phyloP scores from a whole-genome alignment of 2,888 invertebrate species.

The Tinea semifulvella region DNA sequence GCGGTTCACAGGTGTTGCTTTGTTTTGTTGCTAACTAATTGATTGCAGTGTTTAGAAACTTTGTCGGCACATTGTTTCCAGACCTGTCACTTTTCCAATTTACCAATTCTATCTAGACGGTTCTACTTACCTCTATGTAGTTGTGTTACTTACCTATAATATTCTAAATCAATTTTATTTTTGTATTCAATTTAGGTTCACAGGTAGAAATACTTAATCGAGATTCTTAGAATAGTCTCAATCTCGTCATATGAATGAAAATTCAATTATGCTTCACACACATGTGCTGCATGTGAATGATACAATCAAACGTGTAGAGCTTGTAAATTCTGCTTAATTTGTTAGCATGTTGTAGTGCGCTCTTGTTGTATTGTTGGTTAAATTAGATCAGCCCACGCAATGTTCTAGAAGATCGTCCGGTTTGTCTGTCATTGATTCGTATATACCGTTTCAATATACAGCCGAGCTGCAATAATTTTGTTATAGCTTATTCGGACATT shows the following conservation, averaged over 20 bases:
- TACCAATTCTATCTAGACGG: no score
- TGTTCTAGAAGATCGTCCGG: slow-evolving; percentile 33
- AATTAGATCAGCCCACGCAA: slow-evolving; percentile 58
- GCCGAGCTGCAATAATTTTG: no score
- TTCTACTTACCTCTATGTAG: no score
- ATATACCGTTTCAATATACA: no score
- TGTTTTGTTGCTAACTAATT: slow-evolving; percentile 13
- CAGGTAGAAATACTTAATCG: slow-evolving; percentile 2
- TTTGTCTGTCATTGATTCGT: no score
- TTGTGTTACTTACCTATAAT: no score
- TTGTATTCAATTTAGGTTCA: no score
- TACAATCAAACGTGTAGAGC: slow-evolving; percentile 9
- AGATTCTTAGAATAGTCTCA: neutral
- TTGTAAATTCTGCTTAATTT: slow-evolving; percentile 11
- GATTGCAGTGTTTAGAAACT: slow-evolving; percentile 8
- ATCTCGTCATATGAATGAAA: slow-evolving; percentile 5
- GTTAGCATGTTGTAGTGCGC: slow-evolving; percentile 5
- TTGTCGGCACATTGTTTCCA: neutral
- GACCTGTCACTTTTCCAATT: no score
- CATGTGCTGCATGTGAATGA: slow-evolving; percentile 9
- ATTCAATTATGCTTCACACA: slow-evolving; percentile 8
- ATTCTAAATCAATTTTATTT: no score
- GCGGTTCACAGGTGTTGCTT: slow-evolving; percentile 24
- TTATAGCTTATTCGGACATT: no score
- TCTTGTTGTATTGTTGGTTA: slow-evolving; percentile 47